Base-by-base conservation (phyloP, 2,797 vertebrate species). In the Parotocinclus haroldoi region DNA sequence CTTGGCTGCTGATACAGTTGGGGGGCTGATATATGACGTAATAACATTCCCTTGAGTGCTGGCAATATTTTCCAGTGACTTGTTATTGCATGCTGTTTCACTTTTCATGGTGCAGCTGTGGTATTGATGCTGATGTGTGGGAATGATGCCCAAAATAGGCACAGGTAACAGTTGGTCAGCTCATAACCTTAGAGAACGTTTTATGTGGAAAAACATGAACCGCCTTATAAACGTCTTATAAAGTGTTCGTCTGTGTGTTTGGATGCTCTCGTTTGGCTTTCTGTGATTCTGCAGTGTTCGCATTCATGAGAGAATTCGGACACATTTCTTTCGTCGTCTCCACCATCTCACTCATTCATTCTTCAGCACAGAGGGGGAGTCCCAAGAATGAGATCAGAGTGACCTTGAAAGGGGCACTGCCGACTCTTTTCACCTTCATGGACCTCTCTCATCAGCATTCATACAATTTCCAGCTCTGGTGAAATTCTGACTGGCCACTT, bases 401-500 rank as follows among this genome's bases (percentile, higher is more conserved):
- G 89, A 88, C 90, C 90, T 92, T 91, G 89, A 90, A 80, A 82
- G 83, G 84, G 82, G 80, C 83, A 85, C 82, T 71, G 78, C 81
- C 77, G 75, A 78, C 80, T 84, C 78, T 79, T 77, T 69, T 83
- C 71, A 78, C 81, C 64, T 61, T 59, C 56, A 53, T 42, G 66
- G 52, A 51, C 58, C 52, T 53, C 53, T 59, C 38, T 27, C 27
- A 63, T 50, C 42, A 48, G 48, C 81, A 74, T 69, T 58, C 19
- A 44, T 17, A 14, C 46, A 55, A 54, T 55, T 19, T 38, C 38
- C 13, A 58, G 53, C 56, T 63, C 12, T 19, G 49, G 17, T 40
- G 45, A 56, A 36, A 57, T 68, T 58, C 10, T 19, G 7, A 49
- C 14, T 61, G 8, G 58, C 61, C 39, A 42, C 10, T 13, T 59